Conservation (phyloP, 2,797 vertebrate species). For the Falco novaeseelandiae region DNA sequence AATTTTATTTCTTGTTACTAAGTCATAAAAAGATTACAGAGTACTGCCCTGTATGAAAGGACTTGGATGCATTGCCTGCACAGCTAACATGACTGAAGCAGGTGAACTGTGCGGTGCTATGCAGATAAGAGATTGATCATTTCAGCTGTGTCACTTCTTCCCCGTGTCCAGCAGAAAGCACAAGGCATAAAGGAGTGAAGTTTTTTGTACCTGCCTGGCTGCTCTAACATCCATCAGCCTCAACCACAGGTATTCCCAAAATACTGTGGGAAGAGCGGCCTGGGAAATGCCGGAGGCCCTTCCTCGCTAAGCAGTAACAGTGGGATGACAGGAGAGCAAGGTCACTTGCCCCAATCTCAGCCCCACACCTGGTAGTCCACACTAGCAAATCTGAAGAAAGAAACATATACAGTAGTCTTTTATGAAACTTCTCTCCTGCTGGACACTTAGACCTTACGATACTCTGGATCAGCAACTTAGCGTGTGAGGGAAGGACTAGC, state of each 20-base stretch:
- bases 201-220: neutral
- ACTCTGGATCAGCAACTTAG: neutral
- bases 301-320: neutral
- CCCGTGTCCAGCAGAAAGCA: neutral
- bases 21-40: neutral
- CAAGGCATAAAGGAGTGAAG: neutral
- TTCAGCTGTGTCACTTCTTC: neutral
- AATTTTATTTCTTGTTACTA: neutral
- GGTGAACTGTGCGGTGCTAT: no score
- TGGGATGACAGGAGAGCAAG: neutral
- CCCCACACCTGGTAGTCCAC: neutral
- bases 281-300: neutral
- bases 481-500: neutral
- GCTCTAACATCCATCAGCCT: neutral
- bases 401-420: neutral
- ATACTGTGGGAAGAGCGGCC: accelerated
- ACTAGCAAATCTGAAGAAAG: neutral
- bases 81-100: neutral
- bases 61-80: neutral
- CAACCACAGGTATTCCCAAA: neutral
- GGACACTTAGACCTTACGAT: neutral
- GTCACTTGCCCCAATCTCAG: neutral
- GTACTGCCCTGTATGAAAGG: neutral
- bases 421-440: neutral
- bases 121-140: neutral